A percentile compares a stretch with the other conserved stretches of the same genome.
These are phyloP conservation scores for Pandemis heparana DNA, from an alignment of 2,888 invertebrate species.

Conservation along the genomic window DNA sequence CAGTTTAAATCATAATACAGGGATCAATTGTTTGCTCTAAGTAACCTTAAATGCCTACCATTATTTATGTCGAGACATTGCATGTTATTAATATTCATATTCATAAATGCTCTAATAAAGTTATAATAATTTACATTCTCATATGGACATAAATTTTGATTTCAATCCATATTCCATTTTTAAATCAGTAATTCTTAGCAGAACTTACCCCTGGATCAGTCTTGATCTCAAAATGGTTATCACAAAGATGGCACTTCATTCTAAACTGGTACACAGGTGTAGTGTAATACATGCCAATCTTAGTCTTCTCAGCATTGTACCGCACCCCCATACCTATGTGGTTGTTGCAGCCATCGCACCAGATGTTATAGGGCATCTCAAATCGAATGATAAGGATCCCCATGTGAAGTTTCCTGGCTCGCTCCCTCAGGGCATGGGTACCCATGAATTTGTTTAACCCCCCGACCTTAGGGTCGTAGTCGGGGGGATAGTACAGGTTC, in stretches of 20 bases:
- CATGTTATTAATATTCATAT: no score
- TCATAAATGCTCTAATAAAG: no score
- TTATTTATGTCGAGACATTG: background rate
- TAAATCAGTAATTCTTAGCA: background rate
- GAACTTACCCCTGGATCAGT: constrained; percentile 96
- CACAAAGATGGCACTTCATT: constrained; percentile 99
- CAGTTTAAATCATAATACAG: no score
- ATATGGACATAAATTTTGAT: no score
- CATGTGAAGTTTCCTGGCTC: constrained; percentile 97
- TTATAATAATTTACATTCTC: no score
- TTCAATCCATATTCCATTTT: background rate
- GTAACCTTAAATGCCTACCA: no score
- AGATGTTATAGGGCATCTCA: constrained; percentile 99
- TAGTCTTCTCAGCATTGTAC: constrained; percentile 97
- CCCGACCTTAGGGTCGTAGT: constrained; percentile 98
- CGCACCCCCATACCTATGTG: constrained; percentile 99
- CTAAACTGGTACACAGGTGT: constrained; percentile 99
- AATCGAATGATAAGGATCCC: constrained; percentile 98
- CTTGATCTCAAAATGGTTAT: constrained; percentile 98
- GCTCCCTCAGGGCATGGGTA: constrained; percentile 97
- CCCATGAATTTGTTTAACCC: constrained; percentile 97
- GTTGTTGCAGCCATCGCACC: constrained; percentile 99
- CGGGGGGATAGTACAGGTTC: constrained; percentile 99
- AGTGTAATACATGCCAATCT: constrained; percentile 98
- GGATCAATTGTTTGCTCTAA: no score